Evolutionary conservation across 2,113 vertebrate genomes (phyloP).

Genomic region (Hippocampus comes): DNA sequence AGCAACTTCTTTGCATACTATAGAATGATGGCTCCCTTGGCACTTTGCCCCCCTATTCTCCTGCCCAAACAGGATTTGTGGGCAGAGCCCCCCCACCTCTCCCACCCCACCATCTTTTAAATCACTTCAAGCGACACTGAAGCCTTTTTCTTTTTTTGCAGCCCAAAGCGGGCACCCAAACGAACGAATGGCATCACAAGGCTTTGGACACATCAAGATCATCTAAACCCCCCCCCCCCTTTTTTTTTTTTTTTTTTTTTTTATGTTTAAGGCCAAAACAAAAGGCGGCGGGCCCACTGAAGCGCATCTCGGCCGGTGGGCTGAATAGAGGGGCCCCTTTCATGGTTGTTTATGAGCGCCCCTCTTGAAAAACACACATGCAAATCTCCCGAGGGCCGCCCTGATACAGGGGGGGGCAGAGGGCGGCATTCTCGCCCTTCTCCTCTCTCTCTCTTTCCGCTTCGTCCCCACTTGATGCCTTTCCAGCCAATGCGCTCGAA

Average conservation of each 20-base stretch:
- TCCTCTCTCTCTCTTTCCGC: conserved; percentile 7
- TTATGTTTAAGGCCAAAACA: conserved; percentile 57
- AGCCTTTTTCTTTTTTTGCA: conserved; percentile 44
- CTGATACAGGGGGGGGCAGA: conserved; percentile 33
- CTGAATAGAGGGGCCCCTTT: conserved; percentile 72
- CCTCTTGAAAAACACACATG: conserved; percentile 74
- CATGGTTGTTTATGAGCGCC: conserved; percentile 73
- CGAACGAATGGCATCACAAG: conserved; percentile 69
- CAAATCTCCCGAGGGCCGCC: conserved; percentile 61
- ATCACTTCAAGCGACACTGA: conserved; percentile 69
- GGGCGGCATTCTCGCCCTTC: conserved; percentile 22
- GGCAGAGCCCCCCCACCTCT: conserved; percentile 34
- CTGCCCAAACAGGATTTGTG: conserved; percentile 62
- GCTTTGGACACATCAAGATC: conserved; percentile 60
- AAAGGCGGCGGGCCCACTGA: conserved; percentile 63
- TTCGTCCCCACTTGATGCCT: conserved; percentile 39
- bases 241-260: conserved; percentile 54
- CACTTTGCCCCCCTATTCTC: conserved; percentile 61
- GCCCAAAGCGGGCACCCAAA: conserved; percentile 56
- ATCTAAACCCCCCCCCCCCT: conserved; percentile 34
- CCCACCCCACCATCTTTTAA: conserved; percentile 55
- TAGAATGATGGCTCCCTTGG: conserved; percentile 60
- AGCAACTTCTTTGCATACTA: conserved; percentile 61
- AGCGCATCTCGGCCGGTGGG: conserved; percentile 62
- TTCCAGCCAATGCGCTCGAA: conserved; percentile 28